These are phyloP conservation scores for Clarias batrachus DNA, from an alignment of 2,113 vertebrate genomes.

Conservation along the genomic window DNA sequence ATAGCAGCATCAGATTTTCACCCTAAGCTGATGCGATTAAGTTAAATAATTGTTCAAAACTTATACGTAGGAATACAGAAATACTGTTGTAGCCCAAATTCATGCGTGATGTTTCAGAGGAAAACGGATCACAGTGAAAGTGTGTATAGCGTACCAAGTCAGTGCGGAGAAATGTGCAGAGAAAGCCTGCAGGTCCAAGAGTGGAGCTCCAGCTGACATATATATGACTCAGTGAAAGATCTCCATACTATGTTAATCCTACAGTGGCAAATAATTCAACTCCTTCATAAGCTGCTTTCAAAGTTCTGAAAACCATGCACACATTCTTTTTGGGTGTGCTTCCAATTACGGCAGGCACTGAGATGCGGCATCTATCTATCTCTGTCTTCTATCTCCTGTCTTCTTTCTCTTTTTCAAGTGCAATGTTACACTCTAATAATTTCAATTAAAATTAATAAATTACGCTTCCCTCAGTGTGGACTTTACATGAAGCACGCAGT, in stretches of 20 bases:
- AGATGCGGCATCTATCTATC: slow-evolving; percentile 25
- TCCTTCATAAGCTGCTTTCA: slow-evolving; percentile 51
- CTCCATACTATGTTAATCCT: slow-evolving; percentile 44
- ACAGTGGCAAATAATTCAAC: slow-evolving; percentile 58
- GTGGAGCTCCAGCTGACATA: slow-evolving; percentile 48
- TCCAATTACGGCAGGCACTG: slow-evolving; percentile 51
- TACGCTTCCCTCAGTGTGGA: not conserved
- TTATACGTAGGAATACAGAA: not conserved
- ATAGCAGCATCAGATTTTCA: slow-evolving; percentile 28
- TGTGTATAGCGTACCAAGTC: not conserved
- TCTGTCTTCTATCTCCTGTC: not conserved
- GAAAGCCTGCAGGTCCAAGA: slow-evolving; percentile 43
- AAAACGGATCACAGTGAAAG: not conserved
- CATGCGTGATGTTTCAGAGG: not conserved
- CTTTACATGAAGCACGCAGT: not conserved
- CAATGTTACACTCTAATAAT: slow-evolving; percentile 10
- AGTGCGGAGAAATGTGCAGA: not conserved
- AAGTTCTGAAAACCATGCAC: slow-evolving; percentile 34
- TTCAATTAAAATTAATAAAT: slow-evolving; percentile 32
- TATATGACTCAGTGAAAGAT: slow-evolving; percentile 51
- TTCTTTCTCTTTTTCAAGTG: not conserved
- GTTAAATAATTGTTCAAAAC: slow-evolving; percentile 25
- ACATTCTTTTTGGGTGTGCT: slow-evolving; percentile 60
- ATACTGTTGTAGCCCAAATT: not conserved
- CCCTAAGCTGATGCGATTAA: not conserved